These are phyloP conservation scores for Papio anubis DNA, from an alignment of 2,113 vertebrate species.

Conservation along the genomic window DNA sequence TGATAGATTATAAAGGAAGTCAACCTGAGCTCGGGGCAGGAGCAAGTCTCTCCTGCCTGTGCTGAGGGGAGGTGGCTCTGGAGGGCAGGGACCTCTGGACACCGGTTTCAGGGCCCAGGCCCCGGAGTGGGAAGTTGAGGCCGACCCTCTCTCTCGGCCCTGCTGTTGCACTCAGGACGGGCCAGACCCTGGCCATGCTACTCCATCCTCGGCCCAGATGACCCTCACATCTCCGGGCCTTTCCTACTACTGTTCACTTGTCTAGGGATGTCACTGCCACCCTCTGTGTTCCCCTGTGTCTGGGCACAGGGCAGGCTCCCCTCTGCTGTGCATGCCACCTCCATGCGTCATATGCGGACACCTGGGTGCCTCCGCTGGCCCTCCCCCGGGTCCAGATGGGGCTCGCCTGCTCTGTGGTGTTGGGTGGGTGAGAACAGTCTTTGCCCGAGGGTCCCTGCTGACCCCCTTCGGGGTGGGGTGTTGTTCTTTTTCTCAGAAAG, in stretches of 20 bases:
- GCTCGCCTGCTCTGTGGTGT: not conserved
- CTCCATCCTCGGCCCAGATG: rapidly evolving
- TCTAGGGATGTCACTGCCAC: not conserved
- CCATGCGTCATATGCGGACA: rapidly evolving
- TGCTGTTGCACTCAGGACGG: not conserved
- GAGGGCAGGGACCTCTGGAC: not conserved
- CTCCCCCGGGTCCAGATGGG: rapidly evolving
- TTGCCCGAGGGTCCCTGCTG: not conserved
- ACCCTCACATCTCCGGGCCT: not conserved
- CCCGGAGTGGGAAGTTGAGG: rapidly evolving
- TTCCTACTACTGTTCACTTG: rapidly evolving
- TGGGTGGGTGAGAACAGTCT: rapidly evolving
- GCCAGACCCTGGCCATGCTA: rapidly evolving
- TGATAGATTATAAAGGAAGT: not conserved
- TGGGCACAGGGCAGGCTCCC: not conserved
- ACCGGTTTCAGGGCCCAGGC: rapidly evolving
- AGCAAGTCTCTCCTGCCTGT: not conserved
- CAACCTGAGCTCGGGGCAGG: not conserved
- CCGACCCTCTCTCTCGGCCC: rapidly evolving
- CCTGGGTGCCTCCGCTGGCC: not conserved
- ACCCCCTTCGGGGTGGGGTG: not conserved
- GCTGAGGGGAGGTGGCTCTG: not conserved
- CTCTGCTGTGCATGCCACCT: not conserved
- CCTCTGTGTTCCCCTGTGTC: no score
- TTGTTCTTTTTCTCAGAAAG: slow-evolving; percentile 86